Evolutionary conservation across 2,888 invertebrate genomes (phyloP).

Genomic region (Sphaeridia pumilis): DNA sequence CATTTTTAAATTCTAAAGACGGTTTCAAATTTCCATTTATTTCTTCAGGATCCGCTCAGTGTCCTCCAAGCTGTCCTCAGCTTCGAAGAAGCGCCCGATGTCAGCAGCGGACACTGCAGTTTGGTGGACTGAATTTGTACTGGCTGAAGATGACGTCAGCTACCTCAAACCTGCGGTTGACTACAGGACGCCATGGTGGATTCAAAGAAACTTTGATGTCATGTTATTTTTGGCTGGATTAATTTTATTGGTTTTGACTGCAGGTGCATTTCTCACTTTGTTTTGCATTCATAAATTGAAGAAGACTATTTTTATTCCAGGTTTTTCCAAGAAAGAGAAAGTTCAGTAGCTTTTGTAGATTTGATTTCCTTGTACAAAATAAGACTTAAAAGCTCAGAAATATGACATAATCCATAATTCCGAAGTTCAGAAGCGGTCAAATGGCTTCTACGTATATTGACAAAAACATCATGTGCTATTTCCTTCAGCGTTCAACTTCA

Average conservation of each 20-base stretch:
- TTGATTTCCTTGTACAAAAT: too few relatives aligned
- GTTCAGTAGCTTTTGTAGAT: too few relatives aligned
- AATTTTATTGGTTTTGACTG: neutral
- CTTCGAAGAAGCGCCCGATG: neutral
- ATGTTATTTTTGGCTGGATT: neutral
- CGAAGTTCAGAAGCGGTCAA: too few relatives aligned
- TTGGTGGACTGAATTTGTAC: conserved; percentile 6
- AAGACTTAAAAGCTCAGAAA: too few relatives aligned
- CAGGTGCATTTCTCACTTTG: neutral
- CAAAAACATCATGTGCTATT: too few relatives aligned
- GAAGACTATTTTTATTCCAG: too few relatives aligned
- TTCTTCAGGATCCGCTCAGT: neutral
- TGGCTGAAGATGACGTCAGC: neutral
- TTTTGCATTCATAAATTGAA: too few relatives aligned
- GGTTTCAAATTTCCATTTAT: neutral
- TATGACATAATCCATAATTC: too few relatives aligned
- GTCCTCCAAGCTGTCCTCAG: neutral
- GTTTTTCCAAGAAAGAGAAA: too few relatives aligned
- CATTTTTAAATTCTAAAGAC: too few relatives aligned
- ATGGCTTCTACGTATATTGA: too few relatives aligned
- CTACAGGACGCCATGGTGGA: neutral
- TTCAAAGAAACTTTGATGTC: neutral
- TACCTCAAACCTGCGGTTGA: neutral
- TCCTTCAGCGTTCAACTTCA: too few relatives aligned
- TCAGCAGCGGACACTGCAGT: neutral